Evolutionary conservation across 1,140 invertebrate species (phyloP).

Genomic region (Ceratosolen solmsi): DNA sequence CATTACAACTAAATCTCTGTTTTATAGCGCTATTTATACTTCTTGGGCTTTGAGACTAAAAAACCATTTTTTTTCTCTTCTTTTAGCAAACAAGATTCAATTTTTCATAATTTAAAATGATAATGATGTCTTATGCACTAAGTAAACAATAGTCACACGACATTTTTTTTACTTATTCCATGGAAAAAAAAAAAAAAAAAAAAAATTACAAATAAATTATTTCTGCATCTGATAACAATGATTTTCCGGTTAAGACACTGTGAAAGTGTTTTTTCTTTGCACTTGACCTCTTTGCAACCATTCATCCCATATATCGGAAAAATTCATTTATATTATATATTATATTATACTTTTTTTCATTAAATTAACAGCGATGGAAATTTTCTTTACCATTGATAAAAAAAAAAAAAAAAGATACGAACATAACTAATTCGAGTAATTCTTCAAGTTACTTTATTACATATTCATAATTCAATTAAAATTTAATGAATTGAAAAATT

Average conservation of each 20-base stretch:
- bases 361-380: no score
- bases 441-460: no score
- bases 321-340: no score
- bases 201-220: not conserved
- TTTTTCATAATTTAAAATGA: not conserved
- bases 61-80: no score
- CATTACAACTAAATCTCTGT: not conserved
- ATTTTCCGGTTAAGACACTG: constrained; percentile 7
- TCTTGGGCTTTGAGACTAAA: not conserved
- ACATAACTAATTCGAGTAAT: no score
- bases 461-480: no score
- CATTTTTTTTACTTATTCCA: not conserved
- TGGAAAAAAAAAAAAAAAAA: no score
- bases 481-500: no score
- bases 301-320: no score
- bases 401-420: no score
- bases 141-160: constrained; percentile 1
- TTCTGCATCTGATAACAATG: constrained; percentile 16
- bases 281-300: not conserved
- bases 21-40: not conserved
- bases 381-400: no score
- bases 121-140: not conserved
- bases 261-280: not conserved
- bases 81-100: not conserved
- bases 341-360: no score